Evolutionary conservation across 2,888 invertebrate genomes (phyloP).

Genomic region (Antitype chi): DNA sequence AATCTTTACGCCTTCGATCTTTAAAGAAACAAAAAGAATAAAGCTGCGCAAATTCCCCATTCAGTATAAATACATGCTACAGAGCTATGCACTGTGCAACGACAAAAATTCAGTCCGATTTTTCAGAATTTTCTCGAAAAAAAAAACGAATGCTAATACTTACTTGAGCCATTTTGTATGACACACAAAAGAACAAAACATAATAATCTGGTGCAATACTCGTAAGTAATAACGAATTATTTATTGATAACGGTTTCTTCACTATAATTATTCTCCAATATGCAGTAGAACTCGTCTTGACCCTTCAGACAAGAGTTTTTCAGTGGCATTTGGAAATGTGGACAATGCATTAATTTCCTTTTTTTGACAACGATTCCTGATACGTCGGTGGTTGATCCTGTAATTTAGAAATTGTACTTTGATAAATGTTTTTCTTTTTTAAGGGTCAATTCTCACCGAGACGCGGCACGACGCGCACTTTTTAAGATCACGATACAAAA

Average conservation of each 20-base stretch:
- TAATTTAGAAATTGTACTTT: conserved; percentile 61
- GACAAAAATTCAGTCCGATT: background rate
- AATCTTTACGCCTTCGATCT: background rate
- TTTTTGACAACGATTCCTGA: conserved; percentile 94
- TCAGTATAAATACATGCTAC: background rate
- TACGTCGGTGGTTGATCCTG: conserved; percentile 96
- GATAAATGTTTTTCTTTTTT: background rate
- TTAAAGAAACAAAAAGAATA: background rate
- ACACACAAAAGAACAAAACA: background rate
- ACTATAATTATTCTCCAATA: background rate
- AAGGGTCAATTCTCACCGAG: too few species aligned
- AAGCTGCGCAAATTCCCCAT: background rate
- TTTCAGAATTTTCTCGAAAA: background rate
- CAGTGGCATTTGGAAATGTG: conserved; percentile 81
- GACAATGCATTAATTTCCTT: conserved; percentile 92
- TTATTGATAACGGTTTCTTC: background rate
- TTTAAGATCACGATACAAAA: too few species aligned
- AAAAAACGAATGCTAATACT: background rate
- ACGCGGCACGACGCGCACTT: too few species aligned
- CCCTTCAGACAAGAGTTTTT: conserved; percentile 42
- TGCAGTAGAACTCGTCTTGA: conserved; percentile 22
- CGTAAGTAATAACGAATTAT: background rate
- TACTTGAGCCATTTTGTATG: conserved; percentile 4
- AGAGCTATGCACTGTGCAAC: background rate
- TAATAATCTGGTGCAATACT: background rate